These are phyloP conservation scores for Oeneis ivallda DNA, from an alignment of 2,888 invertebrate genomes.

Conservation along the genomic window DNA sequence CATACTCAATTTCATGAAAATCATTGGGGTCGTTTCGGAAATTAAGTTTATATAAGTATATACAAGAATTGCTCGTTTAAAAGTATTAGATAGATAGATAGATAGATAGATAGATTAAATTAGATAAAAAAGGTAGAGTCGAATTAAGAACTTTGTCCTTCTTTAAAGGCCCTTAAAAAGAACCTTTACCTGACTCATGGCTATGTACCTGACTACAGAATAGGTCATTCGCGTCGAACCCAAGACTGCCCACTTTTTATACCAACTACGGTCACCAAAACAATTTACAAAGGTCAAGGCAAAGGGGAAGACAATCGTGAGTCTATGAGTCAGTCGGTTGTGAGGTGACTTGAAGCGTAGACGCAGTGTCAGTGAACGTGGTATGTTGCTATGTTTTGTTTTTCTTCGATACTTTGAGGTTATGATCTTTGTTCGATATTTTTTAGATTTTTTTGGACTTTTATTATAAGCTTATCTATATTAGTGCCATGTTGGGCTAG, in stretches of 20 bases:
- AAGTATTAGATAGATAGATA: too few species aligned
- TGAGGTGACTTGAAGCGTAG: constrained; percentile 36
- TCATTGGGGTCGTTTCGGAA: too few species aligned
- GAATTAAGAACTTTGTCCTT: too few species aligned
- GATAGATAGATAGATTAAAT: too few species aligned
- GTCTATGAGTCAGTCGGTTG: constrained; percentile 35
- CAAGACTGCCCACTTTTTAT: constrained; percentile 17
- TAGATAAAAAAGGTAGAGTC: too few species aligned
- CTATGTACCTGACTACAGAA: background rate
- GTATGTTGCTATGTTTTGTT: constrained; percentile 43
- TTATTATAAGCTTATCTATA: too few species aligned
- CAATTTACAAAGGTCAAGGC: constrained; percentile 43
- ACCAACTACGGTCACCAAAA: constrained; percentile 25
- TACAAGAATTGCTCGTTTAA: too few species aligned
- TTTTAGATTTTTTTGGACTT: background rate
- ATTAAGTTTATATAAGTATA: too few species aligned
- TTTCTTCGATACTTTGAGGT: constrained; percentile 1
- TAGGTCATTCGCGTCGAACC: constrained; percentile 8
- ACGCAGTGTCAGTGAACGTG: constrained; percentile 43
- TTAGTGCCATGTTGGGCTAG: too few species aligned
- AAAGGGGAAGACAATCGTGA: constrained; percentile 37
- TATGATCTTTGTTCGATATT: background rate
- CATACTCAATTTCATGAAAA: too few species aligned
- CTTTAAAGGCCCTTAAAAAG: background rate
- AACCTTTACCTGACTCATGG: background rate